Evolutionary conservation across 2,888 invertebrate genomes (phyloP).

Genomic region (Protophormia terraenovae): DNA sequence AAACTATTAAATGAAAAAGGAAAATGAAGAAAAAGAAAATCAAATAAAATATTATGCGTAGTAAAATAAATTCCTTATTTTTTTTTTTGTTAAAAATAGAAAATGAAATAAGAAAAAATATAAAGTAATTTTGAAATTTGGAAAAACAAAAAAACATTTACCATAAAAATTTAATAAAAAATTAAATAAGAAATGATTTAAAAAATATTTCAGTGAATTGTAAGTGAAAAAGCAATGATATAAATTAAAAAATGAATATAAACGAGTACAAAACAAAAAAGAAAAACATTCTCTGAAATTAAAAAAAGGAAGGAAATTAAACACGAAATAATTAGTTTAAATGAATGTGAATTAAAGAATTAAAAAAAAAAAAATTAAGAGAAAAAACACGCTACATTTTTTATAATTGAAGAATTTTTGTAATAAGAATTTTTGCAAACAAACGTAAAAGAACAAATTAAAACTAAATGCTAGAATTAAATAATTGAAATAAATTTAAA

Average conservation of each 20-base stretch:
- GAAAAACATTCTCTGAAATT: conserved; percentile 49
- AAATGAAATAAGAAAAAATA: conserved; percentile 31
- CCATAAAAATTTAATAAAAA: not conserved
- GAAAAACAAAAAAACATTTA: not conserved
- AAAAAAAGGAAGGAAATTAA: conserved; percentile 7
- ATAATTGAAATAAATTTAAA: conserved; percentile 16
- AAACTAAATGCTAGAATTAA: conserved; percentile 22
- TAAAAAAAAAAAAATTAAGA: conserved; percentile 4
- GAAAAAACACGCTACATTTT: conserved; percentile 41
- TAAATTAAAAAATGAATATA: conserved; percentile 41
- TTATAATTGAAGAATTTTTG: conserved; percentile 38
- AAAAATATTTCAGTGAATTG: conserved; percentile 8
- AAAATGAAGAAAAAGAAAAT: conserved; percentile 58
- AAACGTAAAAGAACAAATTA: conserved; percentile 7
- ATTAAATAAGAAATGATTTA: not conserved
- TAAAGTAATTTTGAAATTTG: not conserved
- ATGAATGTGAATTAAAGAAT: conserved; percentile 48
- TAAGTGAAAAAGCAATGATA: conserved; percentile 10
- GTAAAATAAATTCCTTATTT: conserved; percentile 55
- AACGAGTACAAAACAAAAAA: conserved; percentile 65
- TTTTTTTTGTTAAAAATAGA: conserved; percentile 49
- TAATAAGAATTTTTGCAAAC: conserved; percentile 21
- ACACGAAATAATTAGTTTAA: conserved; percentile 46
- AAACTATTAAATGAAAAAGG: conserved; percentile 51
- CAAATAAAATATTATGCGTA: conserved; percentile 63